These are phyloP conservation scores for Cheilosia urbana DNA, from an alignment of 2,888 invertebrate genomes.

Conservation along the genomic window DNA sequence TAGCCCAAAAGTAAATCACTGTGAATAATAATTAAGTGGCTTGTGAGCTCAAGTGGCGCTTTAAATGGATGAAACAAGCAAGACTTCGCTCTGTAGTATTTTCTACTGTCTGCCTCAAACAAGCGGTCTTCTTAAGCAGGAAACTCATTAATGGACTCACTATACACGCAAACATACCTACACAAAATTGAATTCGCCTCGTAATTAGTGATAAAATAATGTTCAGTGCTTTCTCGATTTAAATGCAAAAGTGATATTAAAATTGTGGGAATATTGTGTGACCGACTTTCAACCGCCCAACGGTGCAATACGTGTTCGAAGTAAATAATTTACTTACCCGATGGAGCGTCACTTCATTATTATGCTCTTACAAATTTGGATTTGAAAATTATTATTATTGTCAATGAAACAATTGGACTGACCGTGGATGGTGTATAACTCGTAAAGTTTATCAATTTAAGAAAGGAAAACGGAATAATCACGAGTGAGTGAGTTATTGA, in stretches of 20 bases:
- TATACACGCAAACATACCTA: constrained; percentile 15
- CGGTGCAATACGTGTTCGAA: neutral
- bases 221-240: constrained; percentile 2
- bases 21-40: constrained; percentile 46
- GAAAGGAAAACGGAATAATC: constrained; percentile 50
- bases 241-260: constrained; percentile 21
- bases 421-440: constrained; percentile 56
- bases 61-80: constrained; percentile 48
- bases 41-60: constrained; percentile 67
- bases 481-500: constrained; percentile 55
- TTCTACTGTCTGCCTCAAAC: constrained; percentile 37
- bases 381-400: constrained; percentile 49
- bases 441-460: constrained; percentile 55
- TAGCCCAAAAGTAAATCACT: constrained; percentile 26
- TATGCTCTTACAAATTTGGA: constrained; percentile 22
- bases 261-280: neutral
- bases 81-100: constrained; percentile 37
- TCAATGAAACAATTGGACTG: constrained; percentile 69
- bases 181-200: constrained; percentile 24
- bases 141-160: constrained; percentile 62
- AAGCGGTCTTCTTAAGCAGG: constrained; percentile 61
- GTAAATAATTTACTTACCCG: constrained; percentile 27
- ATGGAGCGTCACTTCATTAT: constrained; percentile 33
- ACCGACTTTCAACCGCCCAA: neutral
- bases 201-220: constrained; percentile 47